Base-by-base conservation (phyloP, 2,113 vertebrate genomes). In the Alectura lathami region DNA sequence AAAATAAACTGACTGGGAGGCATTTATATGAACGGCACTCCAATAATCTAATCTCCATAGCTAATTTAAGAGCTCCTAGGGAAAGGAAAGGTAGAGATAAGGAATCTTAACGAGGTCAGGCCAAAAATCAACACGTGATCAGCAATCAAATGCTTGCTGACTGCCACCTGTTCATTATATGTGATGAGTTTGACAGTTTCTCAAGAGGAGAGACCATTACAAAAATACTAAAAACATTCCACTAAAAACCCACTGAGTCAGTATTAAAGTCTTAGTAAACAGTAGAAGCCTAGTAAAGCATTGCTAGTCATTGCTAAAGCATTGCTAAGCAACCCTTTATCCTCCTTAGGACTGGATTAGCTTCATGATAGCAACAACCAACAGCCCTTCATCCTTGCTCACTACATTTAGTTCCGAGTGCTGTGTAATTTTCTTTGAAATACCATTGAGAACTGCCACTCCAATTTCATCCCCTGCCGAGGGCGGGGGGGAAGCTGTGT, bases 321-420 rank as follows among this genome's bases (percentile, higher is more conserved):
- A 96, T 96, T 94, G 94, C 96, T 95, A 96, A 96, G 96, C 94
- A 96, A 96, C 96, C 92, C 69, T 91, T 96, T 93, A 94, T 94
- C 86, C 88, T 95, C 69, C 94, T 93, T 40, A 2, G 77, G 88
- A 42, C 95, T 86, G 92, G 94, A 91, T 96, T 96, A 88, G 38
- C 68, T 95, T 88, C 92, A 77, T 94, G 88, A 27, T 0, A 0
- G 94, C 91, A 69, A 47, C 53, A 59, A 90, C 90, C 48, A 88
- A 45, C 72, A 70, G 73, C 36, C 43, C 88, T 78, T 70, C 60
- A 32, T 18, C 88, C 80, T 15, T 5, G 8, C 85, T 89, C 17
- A 0, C 85, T 43, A 29, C 1, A 3, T 76, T 86, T 47, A 15
- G 72, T 15, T 34, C 90, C 62, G 86, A 93, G 91, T 38, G 86